Evolutionary conservation across 2,113 vertebrate genomes (phyloP).

Genomic region (Pelecanoides urinatrix): DNA sequence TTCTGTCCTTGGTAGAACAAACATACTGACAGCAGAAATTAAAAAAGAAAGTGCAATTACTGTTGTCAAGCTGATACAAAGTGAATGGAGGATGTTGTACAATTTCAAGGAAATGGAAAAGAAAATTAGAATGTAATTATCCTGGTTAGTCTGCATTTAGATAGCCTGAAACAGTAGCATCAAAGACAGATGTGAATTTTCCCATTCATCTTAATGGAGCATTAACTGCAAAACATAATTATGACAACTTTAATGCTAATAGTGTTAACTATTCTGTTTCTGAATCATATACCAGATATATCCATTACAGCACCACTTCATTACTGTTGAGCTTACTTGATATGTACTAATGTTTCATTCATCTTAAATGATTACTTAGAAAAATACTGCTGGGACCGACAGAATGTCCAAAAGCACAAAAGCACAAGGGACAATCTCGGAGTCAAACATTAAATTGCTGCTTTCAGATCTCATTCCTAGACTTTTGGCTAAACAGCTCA

Average conservation of each 20-base stretch:
- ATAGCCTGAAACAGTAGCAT: not conserved
- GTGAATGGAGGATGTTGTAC: not conserved
- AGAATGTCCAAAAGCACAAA: not conserved
- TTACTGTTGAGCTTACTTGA: not conserved
- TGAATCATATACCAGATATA: not conserved
- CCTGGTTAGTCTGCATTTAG: slow-evolving; percentile 6
- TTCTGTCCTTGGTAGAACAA: not conserved
- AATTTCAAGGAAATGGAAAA: slow-evolving; percentile 20
- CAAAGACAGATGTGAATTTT: not conserved
- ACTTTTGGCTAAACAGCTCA: not conserved
- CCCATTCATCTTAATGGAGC: not conserved
- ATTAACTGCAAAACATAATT: slow-evolving; percentile 29
- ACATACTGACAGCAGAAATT: not conserved
- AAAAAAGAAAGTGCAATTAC: slow-evolving; percentile 7
- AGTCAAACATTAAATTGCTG: not conserved
- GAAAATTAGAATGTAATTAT: slow-evolving; percentile 48
- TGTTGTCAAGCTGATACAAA: not conserved
- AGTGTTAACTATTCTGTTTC: slow-evolving; percentile 1
- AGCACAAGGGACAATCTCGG: not conserved
- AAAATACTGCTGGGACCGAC: not conserved
- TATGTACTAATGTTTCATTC: not conserved
- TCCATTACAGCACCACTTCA: not conserved
- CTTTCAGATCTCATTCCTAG: not conserved
- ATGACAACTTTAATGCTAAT: not conserved
- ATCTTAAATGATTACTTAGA: not conserved